phyloP scores from a whole-genome alignment of 2,797 vertebrate species.

The Gallinago nigripennis region DNA sequence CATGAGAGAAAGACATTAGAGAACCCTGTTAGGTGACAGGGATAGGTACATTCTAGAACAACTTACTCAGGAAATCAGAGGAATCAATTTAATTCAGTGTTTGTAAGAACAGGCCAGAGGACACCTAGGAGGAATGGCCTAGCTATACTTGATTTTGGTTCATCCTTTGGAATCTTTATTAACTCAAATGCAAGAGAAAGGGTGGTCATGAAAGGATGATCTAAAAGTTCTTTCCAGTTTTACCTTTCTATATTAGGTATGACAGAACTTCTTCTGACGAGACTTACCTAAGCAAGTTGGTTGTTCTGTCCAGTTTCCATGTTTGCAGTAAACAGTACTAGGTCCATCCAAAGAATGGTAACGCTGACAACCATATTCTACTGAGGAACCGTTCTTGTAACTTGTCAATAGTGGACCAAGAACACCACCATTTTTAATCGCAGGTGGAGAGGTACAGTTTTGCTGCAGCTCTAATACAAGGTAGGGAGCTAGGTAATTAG shows the following conservation, averaged over 20 bases:
- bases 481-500: not conserved
- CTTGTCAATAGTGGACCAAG: not conserved
- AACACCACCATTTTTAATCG: slow-evolving; percentile 60
- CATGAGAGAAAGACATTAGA: not conserved
- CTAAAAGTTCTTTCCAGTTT: not conserved
- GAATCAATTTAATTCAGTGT: not conserved
- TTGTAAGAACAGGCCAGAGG: not conserved
- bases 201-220: not conserved
- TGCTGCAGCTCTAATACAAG: slow-evolving; percentile 41
- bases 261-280: not conserved
- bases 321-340: slow-evolving; percentile 58
- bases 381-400: slow-evolving; percentile 67
- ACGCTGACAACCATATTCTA: slow-evolving; percentile 74
- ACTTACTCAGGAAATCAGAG: not conserved
- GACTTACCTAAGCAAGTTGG: slow-evolving; percentile 78
- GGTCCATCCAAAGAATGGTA: slow-evolving; percentile 73
- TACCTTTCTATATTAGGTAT: not conserved
- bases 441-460: slow-evolving; percentile 71
- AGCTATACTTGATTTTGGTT: not conserved
- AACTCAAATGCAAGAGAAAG: not conserved
- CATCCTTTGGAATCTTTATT: not conserved
- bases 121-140: not conserved
- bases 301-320: slow-evolving; percentile 74
- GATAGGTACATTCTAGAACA: not conserved
- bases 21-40: not conserved